Evolutionary conservation across 2,888 invertebrate species (phyloP).

Genomic region (Ectropis crepuscularia): DNA sequence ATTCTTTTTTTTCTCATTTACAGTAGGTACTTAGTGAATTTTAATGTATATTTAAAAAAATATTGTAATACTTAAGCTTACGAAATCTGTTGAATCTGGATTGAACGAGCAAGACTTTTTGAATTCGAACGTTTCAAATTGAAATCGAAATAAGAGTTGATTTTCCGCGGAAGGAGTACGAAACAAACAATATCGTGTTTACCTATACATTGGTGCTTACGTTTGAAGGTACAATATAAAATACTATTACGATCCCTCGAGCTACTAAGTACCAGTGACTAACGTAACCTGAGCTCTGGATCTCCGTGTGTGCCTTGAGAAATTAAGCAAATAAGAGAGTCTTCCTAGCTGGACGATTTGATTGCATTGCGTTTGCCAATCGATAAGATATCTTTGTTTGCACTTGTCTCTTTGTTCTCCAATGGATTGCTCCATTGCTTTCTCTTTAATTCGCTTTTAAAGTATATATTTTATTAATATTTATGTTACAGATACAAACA

Average conservation of each 20-base stretch:
- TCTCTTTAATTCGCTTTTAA: constrained; percentile 2
- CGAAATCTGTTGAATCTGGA: too few species aligned
- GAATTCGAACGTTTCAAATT: constrained; percentile 7
- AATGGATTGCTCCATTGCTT: constrained; percentile 9
- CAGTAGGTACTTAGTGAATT: too few species aligned
- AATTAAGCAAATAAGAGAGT: constrained; percentile 34
- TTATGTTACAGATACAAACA: too few species aligned
- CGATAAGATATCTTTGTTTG: constrained; percentile 55
- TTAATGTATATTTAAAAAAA: too few species aligned
- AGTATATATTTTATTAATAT: too few species aligned
- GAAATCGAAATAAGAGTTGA: constrained; percentile 6
- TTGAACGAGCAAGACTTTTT: not conserved
- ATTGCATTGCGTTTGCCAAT: constrained; percentile 48
- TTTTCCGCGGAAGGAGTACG: constrained; percentile 1
- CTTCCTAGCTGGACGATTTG: constrained; percentile 41
- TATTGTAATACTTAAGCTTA: too few species aligned
- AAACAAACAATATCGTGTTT: constrained; percentile 15
- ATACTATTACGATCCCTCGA: constrained; percentile 36
- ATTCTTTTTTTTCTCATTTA: too few species aligned
- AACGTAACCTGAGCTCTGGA: constrained; percentile 34
- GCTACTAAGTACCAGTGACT: constrained; percentile 30
- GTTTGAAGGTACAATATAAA: constrained; percentile 11
- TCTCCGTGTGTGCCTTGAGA: constrained; percentile 18
- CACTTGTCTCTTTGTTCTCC: constrained; percentile 36
- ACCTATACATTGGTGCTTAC: constrained; percentile 9